Base-by-base conservation (phyloP, 2,888 invertebrate species). In the Minunthozetes semirufus region DNA sequence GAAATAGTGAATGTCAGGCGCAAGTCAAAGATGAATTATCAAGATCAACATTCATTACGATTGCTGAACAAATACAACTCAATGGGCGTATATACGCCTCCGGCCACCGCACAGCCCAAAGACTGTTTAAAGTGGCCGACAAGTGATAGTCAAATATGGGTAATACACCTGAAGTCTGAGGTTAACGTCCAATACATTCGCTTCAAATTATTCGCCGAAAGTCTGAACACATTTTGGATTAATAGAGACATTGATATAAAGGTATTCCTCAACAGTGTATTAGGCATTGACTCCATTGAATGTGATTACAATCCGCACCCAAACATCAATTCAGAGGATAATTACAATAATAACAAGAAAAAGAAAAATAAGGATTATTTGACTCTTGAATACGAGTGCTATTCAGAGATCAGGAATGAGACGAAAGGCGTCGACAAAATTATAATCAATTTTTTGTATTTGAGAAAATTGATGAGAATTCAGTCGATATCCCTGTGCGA, bases 11-110 rank as follows among this genome's bases (percentile, higher is more conserved):
- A 6, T 22, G 15, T 27, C 5, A 46, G 46, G 38, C 42, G 13
- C 3, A 22, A 70, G 8, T 22, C 6, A 15, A 17, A 38, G 19
- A 1, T 25, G 4, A 33, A 3, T 5, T 8, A 5, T 33, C 33
- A 33, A 33, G 33, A 33, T 33, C 3, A 5, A 8, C 33, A 33
- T 8, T 33, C 19, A 63, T 2, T 19, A 42, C 42, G 2, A 25
- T 48, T 25, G 25, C 46, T 13, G 48, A 13, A 42, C 5, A 48
- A 22, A 15, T 15, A 48, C 17, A 70, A 70, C n/a, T 27, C 5
- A 48, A 25, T 70, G 13, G 70, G 70, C 15, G 70, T 48, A 0
- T 70, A 15, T 48, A 70, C 48, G 22, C 70, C 70, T 25, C 70
- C 70, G 15, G 46, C 25, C 22, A 27, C 22, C 3, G 1, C 5